Percentiles rank a stretch among this genome's conserved stretches.
These are phyloP conservation scores for Nemotelus pantherinus DNA, from an alignment of 2,888 invertebrate species.

Conservation along the genomic window DNA sequence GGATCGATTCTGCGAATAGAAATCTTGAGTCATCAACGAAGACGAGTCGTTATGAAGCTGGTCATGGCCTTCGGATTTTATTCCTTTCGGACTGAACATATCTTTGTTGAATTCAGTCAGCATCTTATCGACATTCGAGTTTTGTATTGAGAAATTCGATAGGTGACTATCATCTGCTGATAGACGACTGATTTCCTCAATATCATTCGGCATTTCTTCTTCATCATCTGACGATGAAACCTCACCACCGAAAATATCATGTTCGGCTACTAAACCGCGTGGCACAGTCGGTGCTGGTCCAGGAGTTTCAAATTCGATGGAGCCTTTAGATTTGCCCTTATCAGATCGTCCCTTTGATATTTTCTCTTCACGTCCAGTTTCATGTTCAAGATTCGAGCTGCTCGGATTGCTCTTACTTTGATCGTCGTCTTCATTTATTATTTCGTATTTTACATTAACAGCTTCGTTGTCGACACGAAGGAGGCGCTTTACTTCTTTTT, in stretches of 20 bases:
- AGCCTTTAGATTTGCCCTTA: conserved; percentile 52
- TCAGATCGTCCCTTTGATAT: conserved; percentile 64
- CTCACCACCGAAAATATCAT: conserved; percentile 92
- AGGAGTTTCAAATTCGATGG: conserved; percentile 48
- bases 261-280: conserved; percentile 70
- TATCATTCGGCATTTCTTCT: conserved; percentile 75
- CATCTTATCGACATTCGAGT: conserved; percentile 55
- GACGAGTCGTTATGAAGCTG: conserved; percentile 14
- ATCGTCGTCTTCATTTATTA: conserved; percentile 89
- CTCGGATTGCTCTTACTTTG: conserved; percentile 52
- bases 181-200: conserved; percentile 81
- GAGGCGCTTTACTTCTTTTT: conserved; percentile 95
- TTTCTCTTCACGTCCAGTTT: conserved; percentile 56
- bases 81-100: conserved; percentile 58
- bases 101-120: conserved; percentile 61
- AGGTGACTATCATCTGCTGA: conserved; percentile 79
- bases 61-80: neutral
- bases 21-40: conserved; percentile 48
- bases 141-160: conserved; percentile 70
- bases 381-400: conserved; percentile 45
- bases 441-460: conserved; percentile 86
- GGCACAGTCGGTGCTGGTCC: conserved; percentile 55
- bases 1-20: conserved; percentile 59
- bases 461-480: conserved; percentile 94
- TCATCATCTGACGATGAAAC: conserved; percentile 90